Base-by-base conservation (phyloP, 2,113 vertebrate genomes). In the Canis aureus region DNA sequence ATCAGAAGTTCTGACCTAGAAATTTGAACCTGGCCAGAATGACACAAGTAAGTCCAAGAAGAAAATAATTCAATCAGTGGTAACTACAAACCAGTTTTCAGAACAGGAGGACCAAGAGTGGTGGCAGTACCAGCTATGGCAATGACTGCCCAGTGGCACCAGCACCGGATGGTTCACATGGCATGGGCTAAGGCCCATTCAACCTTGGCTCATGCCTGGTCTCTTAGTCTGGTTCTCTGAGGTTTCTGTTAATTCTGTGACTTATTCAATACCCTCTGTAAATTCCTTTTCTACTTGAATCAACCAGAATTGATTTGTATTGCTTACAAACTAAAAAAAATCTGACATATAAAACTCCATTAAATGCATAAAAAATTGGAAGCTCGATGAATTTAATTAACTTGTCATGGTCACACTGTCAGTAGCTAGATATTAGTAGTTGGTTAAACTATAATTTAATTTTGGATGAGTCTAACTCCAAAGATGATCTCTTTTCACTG, bases 271-370 rank as follows among this genome's bases (percentile, higher is more conserved):
- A 22, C 38, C 15, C 0, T 94, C 78, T 29, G 90, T 57, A 69
- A 55, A 73, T 88, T 94, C 1, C 5, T 49, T 88, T 94, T 62
- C 57, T 90, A 87, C 49, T 89, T 91, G 69, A 96, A 53, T 93
- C 23, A 83, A 80, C 80, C 15, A 60, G 20, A 91, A 83, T 59
- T 94, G 66, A 62, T 84, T 82, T 96, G 16, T 92, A 94, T 51
- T 94, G 59, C 79, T 71, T 19, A 1, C 17, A 62, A 89, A 25
- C 43, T 71, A 9, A 91, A 94, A 73, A 38, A 96, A 94, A 92
- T 89, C 19, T 87, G 32, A 94, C 60, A 92, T 49, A 85, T 60
- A 84, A 93, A 95, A 43, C 15, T 22, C 5, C 51, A 89, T 81
- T 80, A 84, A 85, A 35, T 93, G 32, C 38, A 78, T 38, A 23